These are phyloP conservation scores for Turritopsis rubra DNA, from an alignment of 30 jellyfish, hydroid and myxozoan genomes.

Conservation along the genomic window DNA sequence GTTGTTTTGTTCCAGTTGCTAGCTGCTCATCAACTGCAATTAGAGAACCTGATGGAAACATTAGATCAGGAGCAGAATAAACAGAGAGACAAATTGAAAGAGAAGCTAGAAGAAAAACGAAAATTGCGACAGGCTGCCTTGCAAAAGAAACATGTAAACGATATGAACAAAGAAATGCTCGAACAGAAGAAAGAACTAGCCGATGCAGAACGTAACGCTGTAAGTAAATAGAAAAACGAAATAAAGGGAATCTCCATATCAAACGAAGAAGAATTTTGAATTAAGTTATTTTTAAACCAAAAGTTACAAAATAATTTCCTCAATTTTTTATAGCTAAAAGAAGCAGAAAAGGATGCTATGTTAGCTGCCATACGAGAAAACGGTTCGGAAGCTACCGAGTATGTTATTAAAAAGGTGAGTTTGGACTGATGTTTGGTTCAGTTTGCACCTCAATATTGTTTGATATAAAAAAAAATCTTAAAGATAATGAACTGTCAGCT, in stretches of 20 bases:
- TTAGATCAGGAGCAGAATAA: constrained; percentile 57
- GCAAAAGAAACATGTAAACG: constrained; percentile 74
- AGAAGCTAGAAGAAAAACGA: constrained; percentile 61
- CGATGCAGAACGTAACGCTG: constrained; percentile 75
- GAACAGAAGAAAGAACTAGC: constrained; percentile 89
- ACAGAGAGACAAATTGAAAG: constrained; percentile 53
- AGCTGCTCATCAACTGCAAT: constrained; percentile 69
- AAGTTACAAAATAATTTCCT: neutral
- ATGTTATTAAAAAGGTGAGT: constrained; percentile 68
- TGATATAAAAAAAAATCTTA: no score
- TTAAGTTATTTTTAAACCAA: no score
- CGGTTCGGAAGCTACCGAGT: constrained; percentile 88
- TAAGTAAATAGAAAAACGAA: constrained; percentile 10
- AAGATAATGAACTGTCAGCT: no score
- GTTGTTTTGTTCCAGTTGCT: constrained; percentile 43
- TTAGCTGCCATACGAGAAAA: constrained; percentile 76
- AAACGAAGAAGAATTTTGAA: neutral
- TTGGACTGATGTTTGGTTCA: neutral
- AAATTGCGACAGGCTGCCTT: constrained; percentile 62
- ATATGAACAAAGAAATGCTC: constrained; percentile 71
- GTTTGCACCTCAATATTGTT: neutral
- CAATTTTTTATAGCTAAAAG: constrained; percentile 37
- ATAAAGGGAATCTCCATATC: neutral
- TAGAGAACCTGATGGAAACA: constrained; percentile 62
- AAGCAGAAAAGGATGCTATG: constrained; percentile 85